Evolutionary conservation across 2,888 invertebrate species (phyloP), one percentile per base, ranked within the genome.

Genomic region (Ypsolopha sequella): DNA sequence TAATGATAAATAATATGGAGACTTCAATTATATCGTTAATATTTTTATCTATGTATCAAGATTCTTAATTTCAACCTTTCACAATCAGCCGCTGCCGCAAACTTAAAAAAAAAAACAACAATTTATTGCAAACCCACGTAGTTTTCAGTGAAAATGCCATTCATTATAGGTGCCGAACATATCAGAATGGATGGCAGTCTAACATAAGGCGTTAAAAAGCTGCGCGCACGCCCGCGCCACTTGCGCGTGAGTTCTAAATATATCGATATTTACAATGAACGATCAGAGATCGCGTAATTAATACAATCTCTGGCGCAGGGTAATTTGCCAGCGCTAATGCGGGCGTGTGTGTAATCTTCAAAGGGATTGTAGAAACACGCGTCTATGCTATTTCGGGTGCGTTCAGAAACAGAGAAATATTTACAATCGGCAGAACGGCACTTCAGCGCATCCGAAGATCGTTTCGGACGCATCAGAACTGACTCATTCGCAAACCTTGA

Each of bases 311-410:
- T 85, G 85, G 84, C 82, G 81, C 80, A 82, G 80, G 76, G 82
- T 86, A 86, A 86, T 86, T 86, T 84, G 86, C 86, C 84, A 86
- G 86, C 81, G 80, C 85, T 85, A 85, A 85, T 84, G 78, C 81
- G 72, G 72, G 84, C 76, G 74, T 82, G 81, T 24, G 24, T 82
- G 79, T 85, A 86, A 86, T 86, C 86, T 86, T 86, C 86, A 86
- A 86, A 86, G 86, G 79, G 76, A 85, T 85, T 85, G 85, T 85
- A 82, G 85, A 77, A 85, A 86, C 86, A 84, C 78, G 81, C 85
- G 85, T 84, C 85, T 84, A 75, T 76, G 84, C 85, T 86, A 86
- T 86, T 86, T 85, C 73, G 68, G 85, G 81, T 78, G 74, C 67
- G 81, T 84, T 80, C 81, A 74, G 81, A 82, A 86, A 85, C 85